These are phyloP conservation scores for Otis tarda DNA, from an alignment of 2,113 vertebrate genomes.

Conservation along the genomic window DNA sequence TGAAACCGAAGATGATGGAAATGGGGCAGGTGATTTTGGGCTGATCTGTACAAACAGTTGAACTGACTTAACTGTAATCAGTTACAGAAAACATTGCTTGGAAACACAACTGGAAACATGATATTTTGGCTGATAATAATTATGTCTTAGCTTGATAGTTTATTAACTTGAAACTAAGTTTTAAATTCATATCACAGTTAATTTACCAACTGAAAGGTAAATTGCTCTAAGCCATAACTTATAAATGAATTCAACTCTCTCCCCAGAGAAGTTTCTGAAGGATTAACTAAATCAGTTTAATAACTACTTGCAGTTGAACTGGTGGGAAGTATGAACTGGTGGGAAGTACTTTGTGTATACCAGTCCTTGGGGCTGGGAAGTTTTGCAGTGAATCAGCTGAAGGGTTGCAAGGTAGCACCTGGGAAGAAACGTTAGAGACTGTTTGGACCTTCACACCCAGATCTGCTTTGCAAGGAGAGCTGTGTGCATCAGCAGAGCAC, in stretches of 20 bases:
- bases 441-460: not conserved
- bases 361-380: not conserved
- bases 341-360: not conserved
- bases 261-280: not conserved
- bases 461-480: not conserved
- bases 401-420: not conserved
- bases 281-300: not conserved
- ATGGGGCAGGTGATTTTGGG: not conserved
- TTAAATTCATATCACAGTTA: conserved; percentile 6
- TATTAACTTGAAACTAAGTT: not conserved
- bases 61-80: not conserved
- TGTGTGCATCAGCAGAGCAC: not conserved
- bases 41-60: not conserved
- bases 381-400: not conserved
- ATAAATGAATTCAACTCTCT: not conserved
- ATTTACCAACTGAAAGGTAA: not conserved
- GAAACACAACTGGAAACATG: not conserved
- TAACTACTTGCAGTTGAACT: not conserved
- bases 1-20: not conserved
- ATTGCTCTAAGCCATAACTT: not conserved
- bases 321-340: not conserved
- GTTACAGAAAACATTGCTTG: not conserved
- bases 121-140: not conserved
- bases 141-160: not conserved
- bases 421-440: not conserved